Conservation (phyloP, 2,888 invertebrate genomes). For the Orgyia antiqua region DNA sequence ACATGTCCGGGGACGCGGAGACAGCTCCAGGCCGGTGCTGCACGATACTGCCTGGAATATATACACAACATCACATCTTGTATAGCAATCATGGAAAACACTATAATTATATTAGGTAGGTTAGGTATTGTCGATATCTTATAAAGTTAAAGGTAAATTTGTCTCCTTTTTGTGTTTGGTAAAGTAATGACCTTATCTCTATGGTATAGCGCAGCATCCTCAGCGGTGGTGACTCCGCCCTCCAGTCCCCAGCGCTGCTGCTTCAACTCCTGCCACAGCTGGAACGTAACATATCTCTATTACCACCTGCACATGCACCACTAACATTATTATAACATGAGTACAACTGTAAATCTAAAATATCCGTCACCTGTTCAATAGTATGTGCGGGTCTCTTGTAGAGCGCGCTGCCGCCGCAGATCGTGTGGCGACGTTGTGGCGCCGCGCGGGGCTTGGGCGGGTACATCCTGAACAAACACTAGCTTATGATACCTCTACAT, state of each 20-base stretch:
- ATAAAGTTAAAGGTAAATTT: too few species aligned
- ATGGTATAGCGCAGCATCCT: conserved; percentile 78
- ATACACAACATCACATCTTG: background rate
- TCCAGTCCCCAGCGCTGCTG: conserved; percentile 46
- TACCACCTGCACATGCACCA: too few species aligned
- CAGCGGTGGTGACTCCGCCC: conserved; percentile 51
- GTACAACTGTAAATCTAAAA: too few species aligned
- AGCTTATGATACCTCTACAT: too few species aligned
- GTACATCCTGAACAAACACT: conserved; percentile 83
- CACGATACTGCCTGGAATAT: conserved; percentile 81
- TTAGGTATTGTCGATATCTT: too few species aligned
- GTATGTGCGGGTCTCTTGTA: conserved; percentile 79
- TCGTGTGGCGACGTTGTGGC: conserved; percentile 85
- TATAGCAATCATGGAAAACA: background rate
- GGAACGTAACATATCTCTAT: too few species aligned
- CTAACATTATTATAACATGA: too few species aligned
- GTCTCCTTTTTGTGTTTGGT: too few species aligned
- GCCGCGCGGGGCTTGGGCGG: conserved; percentile 84
- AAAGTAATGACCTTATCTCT: conserved; percentile 78
- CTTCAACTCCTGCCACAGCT: conserved; percentile 87
- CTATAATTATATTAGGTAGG: too few species aligned
- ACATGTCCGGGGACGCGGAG: conserved; percentile 83
- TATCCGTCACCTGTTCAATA: conserved; percentile 86
- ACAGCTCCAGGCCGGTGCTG: conserved; percentile 84
- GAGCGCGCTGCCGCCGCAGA: conserved; percentile 89